These are phyloP conservation scores for Mirounga angustirostris DNA, from an alignment of 2,113 vertebrate species.

Conservation along the genomic window DNA sequence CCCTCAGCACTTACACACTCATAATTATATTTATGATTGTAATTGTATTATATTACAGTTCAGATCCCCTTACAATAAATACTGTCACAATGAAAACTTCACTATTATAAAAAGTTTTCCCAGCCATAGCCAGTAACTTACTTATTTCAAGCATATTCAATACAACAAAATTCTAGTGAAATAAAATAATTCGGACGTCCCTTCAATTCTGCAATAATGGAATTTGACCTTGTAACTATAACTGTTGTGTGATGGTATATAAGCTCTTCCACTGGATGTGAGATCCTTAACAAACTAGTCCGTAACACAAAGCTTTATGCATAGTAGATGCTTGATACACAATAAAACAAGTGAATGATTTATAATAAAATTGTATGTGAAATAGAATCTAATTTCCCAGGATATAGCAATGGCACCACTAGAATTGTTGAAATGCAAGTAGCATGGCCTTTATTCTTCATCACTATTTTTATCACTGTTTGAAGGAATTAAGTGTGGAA, in stretches of 20 bases:
- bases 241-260: neutral
- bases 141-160: neutral
- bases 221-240: conserved; percentile 14
- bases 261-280: neutral
- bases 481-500: conserved; percentile 2
- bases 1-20: conserved; percentile 70
- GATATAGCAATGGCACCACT: neutral
- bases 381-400: neutral
- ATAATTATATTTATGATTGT: conserved; percentile 80
- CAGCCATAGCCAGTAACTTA: neutral
- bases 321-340: neutral
- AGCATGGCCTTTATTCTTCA: neutral
- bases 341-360: neutral
- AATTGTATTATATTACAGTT: conserved; percentile 79
- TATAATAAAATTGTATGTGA: neutral
- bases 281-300: neutral
- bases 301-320: neutral
- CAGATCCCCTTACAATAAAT: conserved; percentile 77
- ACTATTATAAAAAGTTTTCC: neutral
- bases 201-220: neutral
- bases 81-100: conserved; percentile 64
- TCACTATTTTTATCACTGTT: neutral
- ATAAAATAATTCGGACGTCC: neutral
- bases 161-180: conserved; percentile 1
- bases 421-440: neutral